Percentiles rank a stretch among this genome's conserved stretches.
Conservation (phyloP, 2,113 vertebrate species). For the Sturnira hondurensis region DNA sequence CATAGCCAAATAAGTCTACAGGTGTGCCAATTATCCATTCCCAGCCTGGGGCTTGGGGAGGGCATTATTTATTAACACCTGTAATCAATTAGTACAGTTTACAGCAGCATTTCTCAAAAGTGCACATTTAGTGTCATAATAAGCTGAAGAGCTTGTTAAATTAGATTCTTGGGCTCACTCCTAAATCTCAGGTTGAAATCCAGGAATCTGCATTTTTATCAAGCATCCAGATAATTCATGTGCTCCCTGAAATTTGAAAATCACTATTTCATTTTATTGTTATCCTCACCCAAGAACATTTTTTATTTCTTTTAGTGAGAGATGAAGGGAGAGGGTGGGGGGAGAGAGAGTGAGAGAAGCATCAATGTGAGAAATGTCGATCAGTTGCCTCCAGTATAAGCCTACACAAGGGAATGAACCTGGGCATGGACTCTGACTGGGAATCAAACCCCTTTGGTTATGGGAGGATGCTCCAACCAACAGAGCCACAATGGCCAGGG, state of each 20-base stretch:
- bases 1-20: not conserved
- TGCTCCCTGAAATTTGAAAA: not conserved
- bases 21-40: not conserved
- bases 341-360: too few relatives aligned
- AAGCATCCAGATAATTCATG: not conserved
- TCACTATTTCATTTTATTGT: not conserved
- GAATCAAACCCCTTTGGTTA: too few relatives aligned
- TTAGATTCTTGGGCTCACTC: not conserved
- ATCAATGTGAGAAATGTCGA: too few relatives aligned
- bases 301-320: too few relatives aligned
- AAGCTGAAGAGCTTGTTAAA: not conserved
- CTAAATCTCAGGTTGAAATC: not conserved
- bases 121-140: not conserved
- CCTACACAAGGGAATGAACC: too few relatives aligned
- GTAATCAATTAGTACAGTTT: not conserved
- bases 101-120: slow-evolving; percentile 21
- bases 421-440: too few relatives aligned
- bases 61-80: not conserved
- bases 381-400: too few relatives aligned
- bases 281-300: too few relatives aligned
- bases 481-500: too few relatives aligned
- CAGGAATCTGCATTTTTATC: not conserved
- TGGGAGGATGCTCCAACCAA: too few relatives aligned
- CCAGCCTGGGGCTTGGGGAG: not conserved
- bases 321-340: too few relatives aligned